These are phyloP conservation scores for Catharus minimus DNA, from an alignment of 2,113 vertebrate genomes.

Conservation along the genomic window DNA sequence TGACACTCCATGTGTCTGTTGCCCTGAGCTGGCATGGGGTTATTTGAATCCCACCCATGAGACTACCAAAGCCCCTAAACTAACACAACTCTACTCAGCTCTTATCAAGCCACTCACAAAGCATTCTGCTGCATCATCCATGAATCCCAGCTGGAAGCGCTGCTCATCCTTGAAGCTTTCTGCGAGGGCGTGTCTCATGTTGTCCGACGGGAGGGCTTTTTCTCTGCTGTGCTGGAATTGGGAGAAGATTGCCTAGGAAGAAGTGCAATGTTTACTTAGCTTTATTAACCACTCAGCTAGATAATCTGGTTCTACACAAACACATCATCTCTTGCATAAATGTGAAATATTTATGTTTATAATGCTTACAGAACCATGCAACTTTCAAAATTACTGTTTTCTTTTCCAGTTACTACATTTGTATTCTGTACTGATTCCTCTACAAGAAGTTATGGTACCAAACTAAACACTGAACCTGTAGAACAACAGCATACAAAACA, in stretches of 20 bases:
- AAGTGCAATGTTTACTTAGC: neutral
- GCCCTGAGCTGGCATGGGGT: neutral
- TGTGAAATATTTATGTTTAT: neutral
- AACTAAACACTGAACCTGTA: neutral
- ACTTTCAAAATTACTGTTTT: neutral
- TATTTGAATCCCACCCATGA: neutral
- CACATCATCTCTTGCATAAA: neutral
- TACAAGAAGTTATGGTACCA: neutral
- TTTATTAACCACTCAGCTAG: neutral
- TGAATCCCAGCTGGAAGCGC: constrained; percentile 95
- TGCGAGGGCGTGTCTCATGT: constrained; percentile 91
- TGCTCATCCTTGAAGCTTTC: constrained; percentile 98
- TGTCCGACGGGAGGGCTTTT: constrained; percentile 93
- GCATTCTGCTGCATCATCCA: constrained; percentile 98
- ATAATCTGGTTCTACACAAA: neutral
- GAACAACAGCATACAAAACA: neutral
- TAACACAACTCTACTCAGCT: fast-evolving
- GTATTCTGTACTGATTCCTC: neutral
- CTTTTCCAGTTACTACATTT: neutral
- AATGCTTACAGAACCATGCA: neutral
- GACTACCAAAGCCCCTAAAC: neutral
- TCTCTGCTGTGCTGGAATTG: constrained; percentile 95
- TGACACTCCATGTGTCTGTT: neutral
- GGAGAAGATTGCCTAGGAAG: constrained; percentile 87
- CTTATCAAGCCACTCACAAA: constrained; percentile 83